Conservation (phyloP, 2,113 vertebrate genomes). For the Rostratula benghalensis region DNA sequence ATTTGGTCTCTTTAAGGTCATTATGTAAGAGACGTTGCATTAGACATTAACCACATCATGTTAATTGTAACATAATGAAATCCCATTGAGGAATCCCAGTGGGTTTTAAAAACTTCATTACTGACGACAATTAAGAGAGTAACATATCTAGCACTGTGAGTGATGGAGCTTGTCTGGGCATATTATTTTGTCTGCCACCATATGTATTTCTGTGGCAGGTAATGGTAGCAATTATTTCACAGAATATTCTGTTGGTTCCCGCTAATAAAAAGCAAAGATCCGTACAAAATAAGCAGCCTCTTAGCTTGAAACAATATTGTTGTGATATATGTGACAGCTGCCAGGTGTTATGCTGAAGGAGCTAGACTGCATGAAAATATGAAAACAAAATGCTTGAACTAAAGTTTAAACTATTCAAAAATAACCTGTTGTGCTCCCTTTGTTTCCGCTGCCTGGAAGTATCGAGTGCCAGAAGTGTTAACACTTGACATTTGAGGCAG, state of each 20-base stretch:
- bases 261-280: slow-evolving; percentile 4
- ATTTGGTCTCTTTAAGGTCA: not conserved
- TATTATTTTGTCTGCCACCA: slow-evolving; percentile 1
- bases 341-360: slow-evolving; percentile 50
- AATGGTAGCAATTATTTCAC: slow-evolving; percentile 32
- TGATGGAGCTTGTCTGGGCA: slow-evolving; percentile 12
- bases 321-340: slow-evolving; percentile 58
- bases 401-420: slow-evolving; percentile 61
- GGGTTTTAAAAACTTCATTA: slow-evolving; percentile 6
- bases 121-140: not conserved
- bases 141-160: not conserved
- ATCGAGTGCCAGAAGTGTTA: slow-evolving; percentile 23
- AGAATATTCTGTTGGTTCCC: not conserved
- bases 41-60: not conserved
- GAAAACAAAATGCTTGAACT: slow-evolving; percentile 63
- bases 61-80: not conserved
- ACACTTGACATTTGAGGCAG: slow-evolving; percentile 55
- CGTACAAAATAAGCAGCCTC: slow-evolving; percentile 26
- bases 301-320: slow-evolving; percentile 26
- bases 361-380: slow-evolving; percentile 31
- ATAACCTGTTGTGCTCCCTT: slow-evolving; percentile 60
- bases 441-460: slow-evolving; percentile 51
- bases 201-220: not conserved
- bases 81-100: slow-evolving; percentile 3
- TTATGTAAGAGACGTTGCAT: not conserved